phyloP scores from a whole-genome alignment of 2,888 invertebrate species.

The Agonum fuliginosum region DNA sequence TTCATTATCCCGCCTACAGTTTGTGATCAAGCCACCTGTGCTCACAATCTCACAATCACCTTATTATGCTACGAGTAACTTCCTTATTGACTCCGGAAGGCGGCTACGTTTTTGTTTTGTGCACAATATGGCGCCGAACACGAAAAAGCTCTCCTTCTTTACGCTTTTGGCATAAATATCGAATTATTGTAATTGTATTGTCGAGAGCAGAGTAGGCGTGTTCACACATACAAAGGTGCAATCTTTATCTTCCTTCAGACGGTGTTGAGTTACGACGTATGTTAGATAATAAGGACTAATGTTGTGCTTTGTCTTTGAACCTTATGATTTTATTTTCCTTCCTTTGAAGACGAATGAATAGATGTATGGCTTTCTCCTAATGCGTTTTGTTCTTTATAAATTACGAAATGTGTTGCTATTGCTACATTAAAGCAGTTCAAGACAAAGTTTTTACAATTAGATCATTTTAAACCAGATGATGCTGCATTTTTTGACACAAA shows the following conservation, averaged over 20 bases:
- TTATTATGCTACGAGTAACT: background rate
- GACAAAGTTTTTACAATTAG: too few relatives aligned
- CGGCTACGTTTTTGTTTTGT: conserved; percentile 8
- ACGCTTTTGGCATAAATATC: conserved; percentile 40
- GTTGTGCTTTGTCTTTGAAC: too few relatives aligned
- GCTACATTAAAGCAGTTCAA: too few relatives aligned
- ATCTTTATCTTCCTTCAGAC: conserved; percentile 7
- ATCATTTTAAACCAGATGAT: too few relatives aligned
- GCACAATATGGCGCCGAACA: conserved; percentile 18
- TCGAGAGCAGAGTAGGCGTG: background rate
- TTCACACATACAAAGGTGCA: conserved; percentile 5
- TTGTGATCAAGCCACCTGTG: background rate
- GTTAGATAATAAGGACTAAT: background rate
- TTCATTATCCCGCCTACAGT: conserved; percentile 1
- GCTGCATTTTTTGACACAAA: too few relatives aligned
- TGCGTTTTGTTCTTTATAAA: too few relatives aligned
- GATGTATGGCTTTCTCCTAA: too few relatives aligned
- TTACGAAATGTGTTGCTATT: too few relatives aligned
- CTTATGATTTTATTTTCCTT: too few relatives aligned
- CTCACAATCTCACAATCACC: too few relatives aligned
- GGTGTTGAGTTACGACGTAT: background rate
- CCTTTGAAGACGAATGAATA: background rate
- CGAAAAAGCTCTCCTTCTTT: conserved; percentile 37
- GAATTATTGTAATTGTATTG: conserved; percentile 43
- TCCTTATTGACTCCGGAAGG: background rate